These are phyloP conservation scores for Drosophila flavopinicola DNA, from an alignment of 2,888 invertebrate species.

Conservation along the genomic window DNA sequence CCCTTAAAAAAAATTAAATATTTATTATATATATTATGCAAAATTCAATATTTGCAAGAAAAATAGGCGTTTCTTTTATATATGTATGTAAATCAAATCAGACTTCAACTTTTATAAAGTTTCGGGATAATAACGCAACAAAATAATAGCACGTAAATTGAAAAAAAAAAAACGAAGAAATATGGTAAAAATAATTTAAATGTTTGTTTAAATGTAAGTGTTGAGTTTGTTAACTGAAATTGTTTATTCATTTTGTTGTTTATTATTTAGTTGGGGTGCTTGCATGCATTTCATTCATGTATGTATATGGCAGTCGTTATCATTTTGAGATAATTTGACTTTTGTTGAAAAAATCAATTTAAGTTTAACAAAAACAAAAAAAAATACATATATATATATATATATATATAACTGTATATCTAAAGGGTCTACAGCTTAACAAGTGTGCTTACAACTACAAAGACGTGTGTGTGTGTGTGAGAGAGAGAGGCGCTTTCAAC, in stretches of 20 bases:
- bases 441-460: conserved; percentile 28
- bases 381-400: conserved; percentile 9
- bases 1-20: conserved; percentile 11
- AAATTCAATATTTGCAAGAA: conserved; percentile 14
- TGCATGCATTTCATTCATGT: conserved; percentile 28
- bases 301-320: conserved; percentile 73
- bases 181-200: neutral
- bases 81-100: conserved; percentile 27
- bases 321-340: conserved; percentile 72
- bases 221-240: neutral
- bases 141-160: conserved; percentile 27
- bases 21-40: neutral
- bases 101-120: conserved; percentile 42
- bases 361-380: conserved; percentile 48
- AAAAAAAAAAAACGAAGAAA: conserved; percentile 8
- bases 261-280: conserved; percentile 19
- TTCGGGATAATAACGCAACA: conserved; percentile 28
- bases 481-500: neutral
- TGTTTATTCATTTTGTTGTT: conserved; percentile 4
- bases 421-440: conserved; percentile 38
- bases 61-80: conserved; percentile 1
- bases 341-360: conserved; percentile 57
- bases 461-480: conserved; percentile 19
- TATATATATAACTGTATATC: conserved; percentile 14
- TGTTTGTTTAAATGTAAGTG: conserved; percentile 1